Conservation (phyloP, 1,140 invertebrate genomes). For the Octopus bimaculoides region DNA sequence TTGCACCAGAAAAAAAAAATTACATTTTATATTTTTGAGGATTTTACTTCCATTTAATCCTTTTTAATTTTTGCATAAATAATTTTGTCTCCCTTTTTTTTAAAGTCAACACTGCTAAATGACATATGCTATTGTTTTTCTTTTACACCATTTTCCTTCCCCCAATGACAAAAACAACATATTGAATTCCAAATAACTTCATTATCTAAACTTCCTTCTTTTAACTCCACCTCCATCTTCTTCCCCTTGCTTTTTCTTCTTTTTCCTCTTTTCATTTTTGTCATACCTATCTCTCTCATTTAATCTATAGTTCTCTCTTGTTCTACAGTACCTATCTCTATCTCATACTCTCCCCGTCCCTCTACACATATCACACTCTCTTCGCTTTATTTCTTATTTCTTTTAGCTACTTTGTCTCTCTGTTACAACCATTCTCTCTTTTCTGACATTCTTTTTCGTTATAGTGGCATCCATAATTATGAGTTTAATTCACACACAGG, state of each 20-base stretch:
- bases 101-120: too few species aligned
- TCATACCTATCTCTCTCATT: conserved; percentile 24
- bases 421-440: neutral
- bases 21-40: too few species aligned
- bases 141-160: neutral
- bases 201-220: conserved; percentile 27
- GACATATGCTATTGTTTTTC: neutral
- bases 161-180: neutral
- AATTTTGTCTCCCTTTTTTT: too few species aligned
- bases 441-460: too few species aligned
- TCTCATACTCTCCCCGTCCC: neutral
- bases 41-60: too few species aligned
- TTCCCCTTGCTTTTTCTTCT: conserved; percentile 18
- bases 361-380: neutral
- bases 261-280: conserved; percentile 21
- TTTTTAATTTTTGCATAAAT: too few species aligned
- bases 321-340: neutral
- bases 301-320: conserved; percentile 16
- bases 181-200: neutral
- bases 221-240: conserved; percentile 15
- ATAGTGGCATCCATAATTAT: too few species aligned
- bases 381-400: neutral
- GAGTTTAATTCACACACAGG: too few species aligned
- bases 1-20: too few species aligned
- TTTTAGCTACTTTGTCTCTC: neutral